Percentiles rank a stretch among this genome's conserved stretches.
Conservation (phyloP, 2,113 vertebrate species). For the Corydoras sp. region DNA sequence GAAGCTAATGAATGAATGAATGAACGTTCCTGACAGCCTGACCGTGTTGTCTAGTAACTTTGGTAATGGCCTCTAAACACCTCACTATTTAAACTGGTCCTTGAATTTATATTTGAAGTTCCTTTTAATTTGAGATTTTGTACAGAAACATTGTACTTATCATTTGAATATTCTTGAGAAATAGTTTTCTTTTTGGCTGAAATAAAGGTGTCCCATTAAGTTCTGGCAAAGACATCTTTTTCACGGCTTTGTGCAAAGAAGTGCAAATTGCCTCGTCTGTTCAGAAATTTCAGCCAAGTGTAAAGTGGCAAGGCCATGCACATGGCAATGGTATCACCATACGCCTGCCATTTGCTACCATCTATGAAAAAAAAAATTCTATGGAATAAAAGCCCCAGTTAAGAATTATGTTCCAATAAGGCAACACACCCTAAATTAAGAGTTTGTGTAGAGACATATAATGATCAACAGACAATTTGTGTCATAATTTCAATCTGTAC, state of each 20-base stretch:
- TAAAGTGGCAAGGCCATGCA: slow-evolving; percentile 8
- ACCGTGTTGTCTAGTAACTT: too few species aligned
- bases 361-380: neutral
- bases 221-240: neutral
- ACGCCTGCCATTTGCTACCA: neutral
- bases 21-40: too few species aligned
- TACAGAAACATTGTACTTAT: neutral
- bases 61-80: neutral
- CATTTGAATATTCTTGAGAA: neutral
- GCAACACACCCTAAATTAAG: neutral
- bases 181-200: neutral
- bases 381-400: neutral
- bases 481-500: too few species aligned
- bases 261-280: slow-evolving; percentile 10
- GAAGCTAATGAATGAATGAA: too few species aligned
- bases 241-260: neutral
- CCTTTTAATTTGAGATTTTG: neutral
- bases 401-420: neutral
- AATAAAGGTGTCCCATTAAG: neutral
- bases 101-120: neutral
- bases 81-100: neutral
- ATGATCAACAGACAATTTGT: neutral
- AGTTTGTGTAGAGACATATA: neutral
- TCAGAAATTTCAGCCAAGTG: slow-evolving; percentile 14
- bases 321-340: slow-evolving; percentile 3